Conservation (phyloP, 37 sponge, comb jelly and placozoan species). For the Ianthella basta region DNA sequence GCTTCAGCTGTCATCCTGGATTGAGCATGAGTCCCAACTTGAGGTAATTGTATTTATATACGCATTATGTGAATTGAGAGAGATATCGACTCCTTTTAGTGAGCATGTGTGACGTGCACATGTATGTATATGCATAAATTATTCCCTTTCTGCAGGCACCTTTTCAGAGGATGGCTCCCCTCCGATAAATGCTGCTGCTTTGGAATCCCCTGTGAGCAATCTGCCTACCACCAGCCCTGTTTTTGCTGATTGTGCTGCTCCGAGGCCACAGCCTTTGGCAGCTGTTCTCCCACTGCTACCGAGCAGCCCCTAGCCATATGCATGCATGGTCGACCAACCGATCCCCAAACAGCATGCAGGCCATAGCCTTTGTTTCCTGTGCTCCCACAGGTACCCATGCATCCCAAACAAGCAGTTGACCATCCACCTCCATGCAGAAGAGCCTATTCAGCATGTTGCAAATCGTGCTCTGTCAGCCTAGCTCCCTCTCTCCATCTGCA, state of each 20-base stretch:
- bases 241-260: background rate
- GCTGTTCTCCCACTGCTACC: background rate
- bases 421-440: constrained; percentile 7
- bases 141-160: no score
- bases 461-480: background rate
- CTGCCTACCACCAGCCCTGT: constrained; percentile 10
- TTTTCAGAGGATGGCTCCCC: background rate
- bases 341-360: background rate
- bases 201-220: constrained; percentile 40
- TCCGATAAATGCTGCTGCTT: no score
- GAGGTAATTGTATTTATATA: no score
- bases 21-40: no score
- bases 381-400: background rate
- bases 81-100: no score
- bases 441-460: background rate
- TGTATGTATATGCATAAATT: background rate
- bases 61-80: no score
- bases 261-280: constrained; percentile 28
- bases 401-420: background rate
- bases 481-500: constrained; percentile 22
- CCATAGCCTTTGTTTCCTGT: background rate
- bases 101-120: no score
- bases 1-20: no score
- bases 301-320: background rate
- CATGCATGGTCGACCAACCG: background rate